Evolutionary conservation across 2,888 invertebrate genomes (phyloP).

Genomic region (Noctuana brunneofusca): DNA sequence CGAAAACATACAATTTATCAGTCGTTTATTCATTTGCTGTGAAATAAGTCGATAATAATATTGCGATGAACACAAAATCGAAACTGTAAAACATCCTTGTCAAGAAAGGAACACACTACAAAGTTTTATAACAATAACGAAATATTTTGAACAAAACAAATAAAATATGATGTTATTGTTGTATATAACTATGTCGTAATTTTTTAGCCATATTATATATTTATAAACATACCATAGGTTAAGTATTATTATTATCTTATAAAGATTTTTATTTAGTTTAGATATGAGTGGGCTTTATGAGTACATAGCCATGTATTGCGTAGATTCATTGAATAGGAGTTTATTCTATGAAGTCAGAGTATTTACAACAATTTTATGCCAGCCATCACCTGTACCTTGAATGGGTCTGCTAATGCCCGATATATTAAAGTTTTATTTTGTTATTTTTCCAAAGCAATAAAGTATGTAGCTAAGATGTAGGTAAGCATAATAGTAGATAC

Average conservation of each 20-base stretch:
- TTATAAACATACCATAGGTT: slow-evolving; percentile 82
- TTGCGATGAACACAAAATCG: slow-evolving; percentile 50
- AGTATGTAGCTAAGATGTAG: slow-evolving; percentile 64
- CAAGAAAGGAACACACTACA: slow-evolving; percentile 53
- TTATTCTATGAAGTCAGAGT: slow-evolving; percentile 63
- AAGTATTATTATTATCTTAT: slow-evolving; percentile 79
- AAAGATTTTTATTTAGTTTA: slow-evolving; percentile 78
- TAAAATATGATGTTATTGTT: slow-evolving; percentile 58
- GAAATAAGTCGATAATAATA: slow-evolving; percentile 39
- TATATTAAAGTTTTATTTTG: slow-evolving; percentile 65
- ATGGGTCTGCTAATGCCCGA: slow-evolving; percentile 51
- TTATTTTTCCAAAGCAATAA: slow-evolving; percentile 79
- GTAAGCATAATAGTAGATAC: slow-evolving; percentile 66
- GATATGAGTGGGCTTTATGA: slow-evolving; percentile 80
- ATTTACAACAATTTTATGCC: slow-evolving; percentile 66
- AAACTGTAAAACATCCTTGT: slow-evolving; percentile 69
- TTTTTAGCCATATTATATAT: slow-evolving; percentile 80
- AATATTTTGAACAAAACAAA: slow-evolving; percentile 41
- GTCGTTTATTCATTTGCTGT: slow-evolving; percentile 24
- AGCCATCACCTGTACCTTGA: slow-evolving; percentile 75
- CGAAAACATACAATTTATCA: too few relatives aligned
- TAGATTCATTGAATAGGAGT: slow-evolving; percentile 60
- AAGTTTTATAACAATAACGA: slow-evolving; percentile 59
- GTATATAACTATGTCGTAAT: slow-evolving; percentile 59
- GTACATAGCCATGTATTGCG: slow-evolving; percentile 62